Evolutionary conservation across 1,140 invertebrate species (phyloP).

Genomic region (Magallana gigas): DNA sequence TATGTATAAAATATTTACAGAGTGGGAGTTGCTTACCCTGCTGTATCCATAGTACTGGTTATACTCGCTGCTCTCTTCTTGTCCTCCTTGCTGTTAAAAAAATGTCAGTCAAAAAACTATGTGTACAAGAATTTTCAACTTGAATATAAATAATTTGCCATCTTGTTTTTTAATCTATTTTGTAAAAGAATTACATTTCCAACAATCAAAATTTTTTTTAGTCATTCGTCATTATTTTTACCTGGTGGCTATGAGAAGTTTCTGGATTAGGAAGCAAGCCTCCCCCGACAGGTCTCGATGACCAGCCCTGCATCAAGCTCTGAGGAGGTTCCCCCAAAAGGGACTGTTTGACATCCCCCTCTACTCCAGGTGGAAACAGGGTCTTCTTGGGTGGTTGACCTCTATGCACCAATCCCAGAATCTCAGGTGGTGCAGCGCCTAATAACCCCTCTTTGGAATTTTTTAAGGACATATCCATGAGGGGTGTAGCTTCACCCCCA

Average conservation of each 20-base stretch:
- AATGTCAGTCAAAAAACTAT: not conserved
- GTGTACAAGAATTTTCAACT: too few species aligned
- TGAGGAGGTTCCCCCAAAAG: constrained; percentile 1
- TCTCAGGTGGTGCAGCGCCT: not conserved
- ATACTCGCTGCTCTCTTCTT: not conserved
- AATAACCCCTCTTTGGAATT: constrained; percentile 19
- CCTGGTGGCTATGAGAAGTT: not conserved
- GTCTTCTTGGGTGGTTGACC: constrained; percentile 1
- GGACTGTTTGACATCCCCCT: constrained; percentile 16
- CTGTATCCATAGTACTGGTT: constrained; percentile 24
- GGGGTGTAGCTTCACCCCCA: not conserved
- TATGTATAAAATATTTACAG: too few species aligned
- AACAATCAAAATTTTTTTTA: too few species aligned
- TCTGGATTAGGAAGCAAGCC: constrained; percentile 36
- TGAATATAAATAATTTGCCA: too few species aligned
- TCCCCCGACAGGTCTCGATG: not conserved
- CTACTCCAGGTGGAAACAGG: not conserved
- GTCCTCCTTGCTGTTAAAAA: constrained; percentile 1
- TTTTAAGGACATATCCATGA: not conserved
- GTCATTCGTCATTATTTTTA: not conserved
- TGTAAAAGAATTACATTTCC: too few species aligned
- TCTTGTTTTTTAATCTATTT: too few species aligned
- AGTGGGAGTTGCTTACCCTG: not conserved
- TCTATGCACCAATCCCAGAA: constrained; percentile 33
- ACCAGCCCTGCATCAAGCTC: not conserved